Evolutionary conservation across 1,140 invertebrate genomes (phyloP), one percentile per base, ranked within the genome.

Genomic region (Drosophila kepulauana): DNA sequence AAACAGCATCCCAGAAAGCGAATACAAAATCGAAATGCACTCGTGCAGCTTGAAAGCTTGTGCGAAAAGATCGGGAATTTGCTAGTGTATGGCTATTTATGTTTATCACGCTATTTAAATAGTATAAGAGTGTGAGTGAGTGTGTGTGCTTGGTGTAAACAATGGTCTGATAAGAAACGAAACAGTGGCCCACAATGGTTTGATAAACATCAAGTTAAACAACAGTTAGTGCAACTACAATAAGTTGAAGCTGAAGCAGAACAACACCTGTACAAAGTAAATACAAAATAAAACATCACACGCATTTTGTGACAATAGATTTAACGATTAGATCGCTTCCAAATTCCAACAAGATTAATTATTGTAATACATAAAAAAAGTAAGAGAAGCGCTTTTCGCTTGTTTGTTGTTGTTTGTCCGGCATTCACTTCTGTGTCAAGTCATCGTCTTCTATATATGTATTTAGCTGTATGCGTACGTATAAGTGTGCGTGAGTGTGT

Each of bases 401-500:
- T 33, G 33, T 66, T 65, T 58, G 62, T 66, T 72, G 52, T 72
- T 72, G 52, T 66, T 66, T 66, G 63, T 51, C 63, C 63, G 63
- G 68, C 59, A 63, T 46, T 56, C 52, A 11, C 10, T 49, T 11
- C 35, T 38, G 35, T 52, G 66, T 49, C 20, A 68, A 57, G 51
- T 20, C 46, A 58, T 28, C 46, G 38, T 51, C 46, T 59, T 25
- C n/a, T 57, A 49, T 11, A 73, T 59, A 43, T 58, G 33, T 57
- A 15, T 58, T 10, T 41, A n/a, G 38, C 3, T 41, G 38, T 43
- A 13, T 13, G n/a, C 41, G 3, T 43, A 43, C 3, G 41, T 38
- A 10, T 46, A 52, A 51, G 45, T 43, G 63, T 77, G 64, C 51
- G 52, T 79, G 68, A 25, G 20, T 77, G 58, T 82, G 70, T 77